Base-by-base conservation (phyloP, 2,113 vertebrate genomes). In the Zapornia atra region DNA sequence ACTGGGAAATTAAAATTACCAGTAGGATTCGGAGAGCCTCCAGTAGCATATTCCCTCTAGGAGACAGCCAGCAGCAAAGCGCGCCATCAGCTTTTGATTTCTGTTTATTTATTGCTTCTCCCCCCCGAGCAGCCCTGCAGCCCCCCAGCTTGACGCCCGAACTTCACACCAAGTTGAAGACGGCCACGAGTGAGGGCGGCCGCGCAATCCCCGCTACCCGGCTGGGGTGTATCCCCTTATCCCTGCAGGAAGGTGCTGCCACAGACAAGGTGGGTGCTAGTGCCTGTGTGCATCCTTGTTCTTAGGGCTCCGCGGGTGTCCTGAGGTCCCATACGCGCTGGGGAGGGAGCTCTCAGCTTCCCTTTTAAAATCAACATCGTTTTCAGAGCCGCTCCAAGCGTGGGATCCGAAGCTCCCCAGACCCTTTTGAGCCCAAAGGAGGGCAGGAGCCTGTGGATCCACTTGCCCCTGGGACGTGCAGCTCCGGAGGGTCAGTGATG, bases 121-220 rank as follows among this genome's bases (percentile, higher is more conserved):
- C 34, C 53, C 44, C 42, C 71, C 3, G 50, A 9, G 64, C 64
- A 63, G 73, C 60, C 46, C 48, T 4, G 69, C 65, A n/a, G 69
- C 66, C 44, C 11, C 53, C 19, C 44, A 29, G 54, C 10, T 6
- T 3, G 10, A 18, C 1, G 9, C 28, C 44, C 21, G 3, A 16
- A 6, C 46, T 7, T 9, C 1, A 15, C 57, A 4, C 60, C 5
- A 14, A 29, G 15, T 18, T 22, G 3, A 36, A 50, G 48, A 48
- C 24, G 1, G 28, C 25, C 16, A 6, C 34, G 34, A 38, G 34
- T 16, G 34, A 3, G 7, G 69, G 50, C 20, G 24, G 53, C 42
- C 3, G 11, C 1, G 5, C 1, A 1, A 16, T 24, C 20, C 36
- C 51, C 5, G 3, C 20, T 24, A 13, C 2, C 2, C 2, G 10